These are phyloP conservation scores for Cheilosia scutellata DNA, from an alignment of 2,888 invertebrate genomes.

Conservation along the genomic window DNA sequence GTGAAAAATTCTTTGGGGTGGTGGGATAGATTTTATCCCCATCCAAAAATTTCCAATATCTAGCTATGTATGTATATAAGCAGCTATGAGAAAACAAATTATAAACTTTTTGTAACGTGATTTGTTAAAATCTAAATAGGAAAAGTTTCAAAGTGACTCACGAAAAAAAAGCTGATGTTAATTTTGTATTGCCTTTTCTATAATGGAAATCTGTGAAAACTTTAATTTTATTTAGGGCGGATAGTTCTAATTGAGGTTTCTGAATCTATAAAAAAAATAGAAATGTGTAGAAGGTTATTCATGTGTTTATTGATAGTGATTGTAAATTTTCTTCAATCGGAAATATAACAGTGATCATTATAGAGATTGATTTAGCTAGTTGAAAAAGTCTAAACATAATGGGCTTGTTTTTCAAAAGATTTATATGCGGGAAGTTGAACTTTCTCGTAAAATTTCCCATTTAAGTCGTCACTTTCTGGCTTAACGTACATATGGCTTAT, in stretches of 20 bases:
- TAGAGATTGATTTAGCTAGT: too few species aligned
- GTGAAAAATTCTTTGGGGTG: not conserved
- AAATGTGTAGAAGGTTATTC: not conserved
- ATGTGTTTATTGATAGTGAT: not conserved
- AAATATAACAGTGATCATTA: too few species aligned
- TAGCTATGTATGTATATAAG: not conserved
- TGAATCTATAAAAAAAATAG: not conserved
- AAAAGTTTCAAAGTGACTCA: slow-evolving; percentile 17
- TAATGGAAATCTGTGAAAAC: not conserved
- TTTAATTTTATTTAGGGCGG: not conserved
- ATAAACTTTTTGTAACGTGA: slow-evolving; percentile 20
- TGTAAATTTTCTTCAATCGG: not conserved
- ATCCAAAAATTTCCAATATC: not conserved
- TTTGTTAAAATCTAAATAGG: slow-evolving; percentile 40
- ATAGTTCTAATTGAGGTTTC: slow-evolving; percentile 16
- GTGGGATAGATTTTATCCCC: too few species aligned
- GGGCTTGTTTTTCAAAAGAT: too few species aligned
- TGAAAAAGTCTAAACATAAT: too few species aligned
- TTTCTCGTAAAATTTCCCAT: too few species aligned
- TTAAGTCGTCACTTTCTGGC: too few species aligned
- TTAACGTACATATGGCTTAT: too few species aligned
- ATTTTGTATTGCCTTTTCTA: slow-evolving; percentile 18
- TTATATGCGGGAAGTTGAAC: too few species aligned
- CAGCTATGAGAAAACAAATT: not conserved
- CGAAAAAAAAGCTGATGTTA: slow-evolving; percentile 31